Conservation (phyloP, 2,797 vertebrate genomes). For the Agapornis canus region DNA sequence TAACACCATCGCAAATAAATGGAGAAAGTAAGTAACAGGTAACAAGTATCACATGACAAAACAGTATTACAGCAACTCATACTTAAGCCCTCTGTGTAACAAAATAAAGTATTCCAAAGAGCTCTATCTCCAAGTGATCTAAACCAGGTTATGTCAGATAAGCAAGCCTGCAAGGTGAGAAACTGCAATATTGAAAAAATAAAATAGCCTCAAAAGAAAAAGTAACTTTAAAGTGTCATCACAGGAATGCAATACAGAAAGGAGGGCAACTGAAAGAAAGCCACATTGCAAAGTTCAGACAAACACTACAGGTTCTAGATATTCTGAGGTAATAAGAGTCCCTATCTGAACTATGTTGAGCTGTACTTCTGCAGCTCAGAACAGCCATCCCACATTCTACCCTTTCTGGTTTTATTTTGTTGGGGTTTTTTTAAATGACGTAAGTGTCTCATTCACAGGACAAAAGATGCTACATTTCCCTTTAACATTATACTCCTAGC, state of each 20-base stretch:
- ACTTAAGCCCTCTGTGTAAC: not conserved
- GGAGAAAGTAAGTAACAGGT: not conserved
- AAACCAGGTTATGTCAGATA: not conserved
- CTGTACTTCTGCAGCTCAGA: not conserved
- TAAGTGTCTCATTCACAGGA: not conserved
- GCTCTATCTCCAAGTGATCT: not conserved
- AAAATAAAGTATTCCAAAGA: not conserved
- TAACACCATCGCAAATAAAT: not conserved
- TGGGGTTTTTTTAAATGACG: not conserved
- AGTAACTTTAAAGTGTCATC: not conserved
- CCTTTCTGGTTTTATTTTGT: not conserved
- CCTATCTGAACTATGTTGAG: rapidly evolving
- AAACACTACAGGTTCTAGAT: not conserved
- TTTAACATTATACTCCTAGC: not conserved
- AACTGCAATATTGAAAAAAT: not conserved
- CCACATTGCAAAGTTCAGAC: not conserved
- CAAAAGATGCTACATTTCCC: not conserved
- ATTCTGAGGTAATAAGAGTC: not conserved
- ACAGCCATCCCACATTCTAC: not conserved
- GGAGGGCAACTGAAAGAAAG: not conserved
- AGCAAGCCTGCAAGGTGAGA: not conserved
- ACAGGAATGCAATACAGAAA: not conserved
- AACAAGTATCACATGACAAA: not conserved
- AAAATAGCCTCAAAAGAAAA: not conserved
- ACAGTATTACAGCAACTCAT: not conserved